These are phyloP conservation scores for Pontoporia blainvillei DNA, from an alignment of 2,113 vertebrate species.

Conservation along the genomic window DNA sequence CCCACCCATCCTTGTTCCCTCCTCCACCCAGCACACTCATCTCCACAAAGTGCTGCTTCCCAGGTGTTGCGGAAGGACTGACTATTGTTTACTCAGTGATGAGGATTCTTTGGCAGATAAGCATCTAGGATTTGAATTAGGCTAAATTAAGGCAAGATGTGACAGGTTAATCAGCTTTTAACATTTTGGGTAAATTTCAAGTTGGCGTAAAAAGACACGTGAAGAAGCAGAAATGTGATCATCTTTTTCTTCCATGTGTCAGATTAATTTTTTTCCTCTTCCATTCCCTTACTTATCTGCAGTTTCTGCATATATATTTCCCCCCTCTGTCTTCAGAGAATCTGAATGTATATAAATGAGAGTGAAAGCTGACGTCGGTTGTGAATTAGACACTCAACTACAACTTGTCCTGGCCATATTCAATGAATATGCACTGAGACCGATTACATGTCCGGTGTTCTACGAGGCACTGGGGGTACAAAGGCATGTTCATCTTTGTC, in stretches of 20 bases:
- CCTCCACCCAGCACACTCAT: background rate
- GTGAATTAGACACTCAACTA: background rate
- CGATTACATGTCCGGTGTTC: background rate
- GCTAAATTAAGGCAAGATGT: constrained; percentile 29
- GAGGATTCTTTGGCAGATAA: background rate
- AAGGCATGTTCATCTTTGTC: background rate
- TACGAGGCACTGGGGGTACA: background rate
- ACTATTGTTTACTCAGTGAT: background rate
- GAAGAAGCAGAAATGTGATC: constrained; percentile 6
- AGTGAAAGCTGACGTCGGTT: background rate
- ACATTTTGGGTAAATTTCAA: constrained; percentile 37
- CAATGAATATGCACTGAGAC: background rate
- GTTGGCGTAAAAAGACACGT: constrained; percentile 2
- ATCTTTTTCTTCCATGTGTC: background rate
- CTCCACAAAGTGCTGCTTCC: background rate
- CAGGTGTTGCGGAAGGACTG: background rate
- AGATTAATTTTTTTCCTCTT: background rate
- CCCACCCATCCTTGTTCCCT: background rate
- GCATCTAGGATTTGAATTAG: background rate
- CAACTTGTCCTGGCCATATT: background rate
- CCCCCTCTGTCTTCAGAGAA: background rate
- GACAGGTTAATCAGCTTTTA: constrained; percentile 28
- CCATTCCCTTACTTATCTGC: background rate
- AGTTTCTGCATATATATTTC: background rate
- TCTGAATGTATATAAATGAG: background rate